A percentile compares a stretch with the other conserved stretches of the same genome.
Evolutionary conservation across 23 tunicate species (phyloP).

Genomic region (Phallusia fumigata): DNA sequence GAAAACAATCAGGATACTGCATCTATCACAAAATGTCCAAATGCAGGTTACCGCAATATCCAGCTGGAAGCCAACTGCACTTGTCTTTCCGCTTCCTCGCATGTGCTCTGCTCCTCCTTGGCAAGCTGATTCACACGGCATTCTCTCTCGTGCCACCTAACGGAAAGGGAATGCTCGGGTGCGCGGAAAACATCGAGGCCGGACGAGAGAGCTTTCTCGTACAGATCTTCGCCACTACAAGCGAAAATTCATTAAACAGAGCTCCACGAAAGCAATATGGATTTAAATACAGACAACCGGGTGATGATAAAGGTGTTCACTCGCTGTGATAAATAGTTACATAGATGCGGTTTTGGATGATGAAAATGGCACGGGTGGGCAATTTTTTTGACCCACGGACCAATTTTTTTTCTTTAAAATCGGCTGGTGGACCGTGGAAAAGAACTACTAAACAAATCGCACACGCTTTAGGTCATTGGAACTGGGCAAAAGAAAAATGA

Average conservation of each 20-base stretch:
- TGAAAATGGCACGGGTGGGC: too few species aligned
- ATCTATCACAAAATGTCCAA: not conserved
- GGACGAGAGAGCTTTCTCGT: slow-evolving; percentile 56
- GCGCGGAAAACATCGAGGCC: slow-evolving; percentile 91
- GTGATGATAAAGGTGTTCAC: too few species aligned
- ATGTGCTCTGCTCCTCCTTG: slow-evolving; percentile 33
- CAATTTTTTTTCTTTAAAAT: too few species aligned
- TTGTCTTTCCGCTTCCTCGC: slow-evolving; percentile 47
- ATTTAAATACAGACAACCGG: too few species aligned
- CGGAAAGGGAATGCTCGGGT: slow-evolving; percentile 74
- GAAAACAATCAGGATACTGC: not conserved
- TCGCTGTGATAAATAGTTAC: too few species aligned
- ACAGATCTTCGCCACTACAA: slow-evolving; percentile 67
- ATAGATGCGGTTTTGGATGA: too few species aligned
- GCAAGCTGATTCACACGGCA: slow-evolving; percentile 40
- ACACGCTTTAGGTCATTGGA: too few species aligned
- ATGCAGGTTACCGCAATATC: not conserved
- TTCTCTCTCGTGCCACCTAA: slow-evolving; percentile 64
- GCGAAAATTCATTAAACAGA: not conserved
- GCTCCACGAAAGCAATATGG: too few species aligned
- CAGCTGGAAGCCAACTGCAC: slow-evolving; percentile 40
- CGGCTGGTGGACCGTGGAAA: too few species aligned
- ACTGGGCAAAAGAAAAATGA: too few species aligned
- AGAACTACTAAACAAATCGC: too few species aligned
- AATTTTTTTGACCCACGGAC: too few species aligned